A percentile compares a stretch with the other conserved stretches of the same genome.
Conservation (phyloP, 64 coral and sea anemone genomes). For the Montipora cactus region DNA sequence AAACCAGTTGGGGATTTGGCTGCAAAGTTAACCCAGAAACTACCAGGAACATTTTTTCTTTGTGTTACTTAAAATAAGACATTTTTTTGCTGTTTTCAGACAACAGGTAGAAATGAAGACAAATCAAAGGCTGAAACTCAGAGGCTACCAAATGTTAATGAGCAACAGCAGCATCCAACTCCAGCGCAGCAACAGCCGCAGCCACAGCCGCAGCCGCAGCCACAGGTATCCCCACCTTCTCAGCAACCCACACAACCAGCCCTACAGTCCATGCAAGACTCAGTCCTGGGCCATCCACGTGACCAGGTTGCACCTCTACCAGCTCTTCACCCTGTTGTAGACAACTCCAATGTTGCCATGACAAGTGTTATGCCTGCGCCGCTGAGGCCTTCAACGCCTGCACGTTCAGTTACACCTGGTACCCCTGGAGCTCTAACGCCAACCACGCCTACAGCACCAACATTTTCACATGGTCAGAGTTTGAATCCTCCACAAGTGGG, state of each 20-base stretch:
- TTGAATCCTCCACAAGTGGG: background rate
- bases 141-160: constrained; percentile 1
- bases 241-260: background rate
- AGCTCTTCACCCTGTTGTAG: background rate
- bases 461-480: constrained; percentile 22
- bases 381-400: constrained; percentile 44
- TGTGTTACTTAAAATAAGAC: background rate
- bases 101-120: constrained; percentile 62
- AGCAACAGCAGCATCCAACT: constrained; percentile 23
- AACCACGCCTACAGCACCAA: constrained; percentile 66
- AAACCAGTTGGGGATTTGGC: too few species aligned
- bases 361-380: constrained; percentile 57
- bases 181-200: background rate
- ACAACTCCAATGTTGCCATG: constrained; percentile 5
- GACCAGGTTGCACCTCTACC: constrained; percentile 15
- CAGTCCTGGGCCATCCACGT: constrained; percentile 20
- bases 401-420: constrained; percentile 53
- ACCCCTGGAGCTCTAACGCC: constrained; percentile 56
- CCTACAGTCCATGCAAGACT: constrained; percentile 21
- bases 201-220: background rate
- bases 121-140: constrained; percentile 47
- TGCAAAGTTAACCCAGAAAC: too few species aligned
- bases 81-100: constrained; percentile 17
- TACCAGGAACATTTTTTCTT: background rate
- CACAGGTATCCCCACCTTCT: background rate